Evolutionary conservation across 2,888 invertebrate species (phyloP).

Genomic region (Sepioteuthis lessoniana): DNA sequence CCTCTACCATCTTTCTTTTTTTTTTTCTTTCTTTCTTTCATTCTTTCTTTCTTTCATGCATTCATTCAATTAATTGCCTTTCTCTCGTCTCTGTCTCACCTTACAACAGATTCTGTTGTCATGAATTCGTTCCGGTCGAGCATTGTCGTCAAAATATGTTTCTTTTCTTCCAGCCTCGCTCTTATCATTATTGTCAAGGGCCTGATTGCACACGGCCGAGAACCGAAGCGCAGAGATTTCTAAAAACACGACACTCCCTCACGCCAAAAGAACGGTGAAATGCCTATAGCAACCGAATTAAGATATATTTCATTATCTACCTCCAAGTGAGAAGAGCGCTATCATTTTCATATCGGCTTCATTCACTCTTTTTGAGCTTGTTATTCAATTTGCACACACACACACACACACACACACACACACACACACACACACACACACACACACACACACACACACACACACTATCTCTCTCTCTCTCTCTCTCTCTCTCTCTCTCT

Average conservation of each 20-base stretch:
- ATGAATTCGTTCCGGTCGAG: not conserved
- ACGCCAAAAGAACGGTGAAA: not conserved
- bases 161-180: not conserved
- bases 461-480: no score
- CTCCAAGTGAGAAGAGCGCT: not conserved
- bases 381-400: not conserved
- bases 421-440: not conserved
- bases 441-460: not conserved
- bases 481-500: no score
- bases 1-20: no score
- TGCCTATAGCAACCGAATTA: not conserved
- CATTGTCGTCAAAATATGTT: constrained; percentile 8
- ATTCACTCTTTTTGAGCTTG: not conserved
- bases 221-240: not conserved
- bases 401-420: not conserved
- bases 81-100: not conserved
- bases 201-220: not conserved
- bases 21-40: not conserved
- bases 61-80: not conserved
- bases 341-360: not conserved
- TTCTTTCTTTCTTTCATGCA: not conserved
- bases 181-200: not conserved
- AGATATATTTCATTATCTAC: not conserved
- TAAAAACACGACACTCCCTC: not conserved
- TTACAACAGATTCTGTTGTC: not conserved